These are phyloP conservation scores for Scaeva pyrastri DNA, from an alignment of 2,888 invertebrate species.

Conservation along the genomic window DNA sequence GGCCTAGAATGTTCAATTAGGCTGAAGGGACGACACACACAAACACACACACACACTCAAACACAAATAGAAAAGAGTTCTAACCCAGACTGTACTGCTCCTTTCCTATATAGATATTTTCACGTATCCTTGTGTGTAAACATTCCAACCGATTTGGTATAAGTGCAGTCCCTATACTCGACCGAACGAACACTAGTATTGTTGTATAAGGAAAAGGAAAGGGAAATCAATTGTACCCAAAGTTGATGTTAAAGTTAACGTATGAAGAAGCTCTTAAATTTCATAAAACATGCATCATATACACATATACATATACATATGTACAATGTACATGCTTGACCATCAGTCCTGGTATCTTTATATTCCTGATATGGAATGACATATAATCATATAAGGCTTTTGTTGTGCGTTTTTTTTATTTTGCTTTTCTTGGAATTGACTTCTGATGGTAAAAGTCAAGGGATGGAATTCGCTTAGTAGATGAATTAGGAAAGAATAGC, in stretches of 20 bases:
- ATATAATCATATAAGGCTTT: constrained; percentile 68
- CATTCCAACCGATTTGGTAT: constrained; percentile 53
- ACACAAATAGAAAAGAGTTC: constrained; percentile 20
- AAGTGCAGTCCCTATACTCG: constrained; percentile 38
- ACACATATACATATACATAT: too few relatives aligned
- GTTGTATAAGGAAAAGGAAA: not conserved
- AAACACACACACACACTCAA: not conserved
- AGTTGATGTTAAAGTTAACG: not conserved
- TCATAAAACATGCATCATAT: not conserved
- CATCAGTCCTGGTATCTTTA: not conserved
- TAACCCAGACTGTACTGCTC: too few relatives aligned
- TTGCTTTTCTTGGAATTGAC: constrained; percentile 30
- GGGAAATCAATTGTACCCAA: constrained; percentile 57
- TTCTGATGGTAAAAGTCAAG: constrained; percentile 8
- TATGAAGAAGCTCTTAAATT: constrained; percentile 46
- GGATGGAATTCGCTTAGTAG: constrained; percentile 23
- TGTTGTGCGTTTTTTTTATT: constrained; percentile 62
- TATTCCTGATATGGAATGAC: constrained; percentile 17
- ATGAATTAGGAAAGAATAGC: constrained; percentile 22
- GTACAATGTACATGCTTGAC: not conserved
- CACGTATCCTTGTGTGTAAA: constrained; percentile 55
- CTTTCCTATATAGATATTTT: constrained; percentile 51
- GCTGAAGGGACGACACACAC: constrained; percentile 38
- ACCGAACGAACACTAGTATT: too few relatives aligned
- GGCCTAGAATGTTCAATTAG: constrained; percentile 74